Evolutionary conservation across 1,140 invertebrate species (phyloP).

Genomic region (Pectinophora gossypiella): DNA sequence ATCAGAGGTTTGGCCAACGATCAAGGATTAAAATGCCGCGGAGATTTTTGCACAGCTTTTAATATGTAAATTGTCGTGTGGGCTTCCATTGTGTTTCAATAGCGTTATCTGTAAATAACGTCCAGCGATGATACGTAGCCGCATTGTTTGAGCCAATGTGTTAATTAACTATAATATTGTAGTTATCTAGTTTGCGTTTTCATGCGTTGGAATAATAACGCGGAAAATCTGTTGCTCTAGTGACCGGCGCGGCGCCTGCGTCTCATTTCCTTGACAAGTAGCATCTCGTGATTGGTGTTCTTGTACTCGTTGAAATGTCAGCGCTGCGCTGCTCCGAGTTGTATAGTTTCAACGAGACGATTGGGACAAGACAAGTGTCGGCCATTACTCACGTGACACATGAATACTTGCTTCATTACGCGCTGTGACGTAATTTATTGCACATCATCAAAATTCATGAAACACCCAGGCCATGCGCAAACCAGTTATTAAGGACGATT

Average conservation of each 20-base stretch:
- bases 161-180: neutral
- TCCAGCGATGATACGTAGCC: neutral
- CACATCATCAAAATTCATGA: neutral
- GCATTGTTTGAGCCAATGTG: neutral
- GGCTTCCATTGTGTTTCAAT: neutral
- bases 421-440: neutral
- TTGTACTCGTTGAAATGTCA: neutral
- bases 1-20: constrained; percentile 1
- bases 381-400: neutral
- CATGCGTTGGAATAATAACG: neutral
- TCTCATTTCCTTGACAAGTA: constrained; percentile 1
- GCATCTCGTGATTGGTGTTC: neutral
- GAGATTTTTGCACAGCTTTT: neutral
- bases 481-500: constrained; percentile 11
- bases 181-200: too few species aligned
- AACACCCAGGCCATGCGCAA: neutral
- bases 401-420: neutral
- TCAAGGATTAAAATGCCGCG: constrained; percentile 1
- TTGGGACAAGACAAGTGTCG: neutral
- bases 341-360: neutral
- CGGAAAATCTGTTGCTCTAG: neutral
- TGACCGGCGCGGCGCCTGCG: too few species aligned
- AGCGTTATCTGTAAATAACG: neutral
- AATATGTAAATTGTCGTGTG: neutral
- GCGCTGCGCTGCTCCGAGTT: neutral